A percentile compares a stretch with the other conserved stretches of the same genome.
Evolutionary conservation across 2,797 vertebrate species (phyloP).

Genomic region (Serranus cabrilla): DNA sequence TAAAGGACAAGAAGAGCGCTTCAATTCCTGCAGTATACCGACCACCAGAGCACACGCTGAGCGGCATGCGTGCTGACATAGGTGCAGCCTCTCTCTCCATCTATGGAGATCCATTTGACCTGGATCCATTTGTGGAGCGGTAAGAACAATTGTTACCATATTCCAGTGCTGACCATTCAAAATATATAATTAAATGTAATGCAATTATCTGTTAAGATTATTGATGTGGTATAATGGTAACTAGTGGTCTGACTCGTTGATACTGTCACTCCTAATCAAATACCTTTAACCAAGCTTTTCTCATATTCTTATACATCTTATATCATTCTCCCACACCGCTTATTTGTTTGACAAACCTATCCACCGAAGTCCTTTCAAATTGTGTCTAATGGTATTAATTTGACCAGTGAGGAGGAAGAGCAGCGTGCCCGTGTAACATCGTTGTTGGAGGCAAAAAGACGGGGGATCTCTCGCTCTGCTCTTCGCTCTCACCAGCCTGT

Average conservation of each 20-base stretch:
- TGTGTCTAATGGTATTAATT: conserved; percentile 7
- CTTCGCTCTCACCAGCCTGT: conserved; percentile 96
- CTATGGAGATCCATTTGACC: conserved; percentile 93
- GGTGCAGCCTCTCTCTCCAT: conserved; percentile 95
- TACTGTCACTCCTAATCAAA: background rate
- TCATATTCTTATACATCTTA: background rate
- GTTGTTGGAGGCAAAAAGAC: conserved; percentile 91
- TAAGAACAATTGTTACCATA: conserved; percentile 53
- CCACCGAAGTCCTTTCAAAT: background rate
- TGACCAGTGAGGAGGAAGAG: conserved; percentile 82
- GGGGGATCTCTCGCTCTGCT: conserved; percentile 93
- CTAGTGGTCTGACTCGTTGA: background rate
- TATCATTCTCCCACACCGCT: background rate
- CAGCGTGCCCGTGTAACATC: conserved; percentile 83
- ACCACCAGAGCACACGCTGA: conserved; percentile 88
- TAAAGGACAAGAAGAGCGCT: conserved; percentile 83
- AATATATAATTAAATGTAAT: background rate
- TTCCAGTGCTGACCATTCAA: background rate
- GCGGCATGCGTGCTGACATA: conserved; percentile 94
- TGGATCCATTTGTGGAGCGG: conserved; percentile 90
- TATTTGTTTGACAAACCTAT: background rate
- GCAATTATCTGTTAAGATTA: background rate
- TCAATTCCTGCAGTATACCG: conserved; percentile 90
- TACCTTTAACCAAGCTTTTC: background rate
- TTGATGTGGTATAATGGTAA: background rate